These are phyloP conservation scores for Andricus grossulariae DNA, from an alignment of 1,140 invertebrate species.

Conservation along the genomic window DNA sequence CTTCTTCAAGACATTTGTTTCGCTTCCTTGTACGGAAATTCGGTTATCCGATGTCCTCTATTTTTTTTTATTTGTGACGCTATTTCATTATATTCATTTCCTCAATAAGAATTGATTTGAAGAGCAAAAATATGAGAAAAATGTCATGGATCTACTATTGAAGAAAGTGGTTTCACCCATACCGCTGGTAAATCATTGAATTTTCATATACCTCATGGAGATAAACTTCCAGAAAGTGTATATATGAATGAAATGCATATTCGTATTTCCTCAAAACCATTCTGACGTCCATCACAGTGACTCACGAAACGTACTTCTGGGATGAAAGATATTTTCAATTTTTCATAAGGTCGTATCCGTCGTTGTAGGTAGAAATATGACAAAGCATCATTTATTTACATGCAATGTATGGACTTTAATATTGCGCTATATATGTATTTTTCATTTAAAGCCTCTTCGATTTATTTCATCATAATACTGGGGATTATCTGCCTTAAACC, in stretches of 20 bases:
- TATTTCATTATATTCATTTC: no score
- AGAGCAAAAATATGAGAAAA: no score
- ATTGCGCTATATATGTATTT: neutral
- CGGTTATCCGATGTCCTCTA: no score
- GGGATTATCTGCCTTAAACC: neutral
- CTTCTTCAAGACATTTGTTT: no score
- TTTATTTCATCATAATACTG: neutral
- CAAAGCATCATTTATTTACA: neutral
- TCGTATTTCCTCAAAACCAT: neutral
- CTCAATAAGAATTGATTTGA: no score
- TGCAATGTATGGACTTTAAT: neutral
- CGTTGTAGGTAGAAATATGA: neutral
- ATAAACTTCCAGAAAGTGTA: neutral
- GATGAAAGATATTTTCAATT: conserved; percentile 10
- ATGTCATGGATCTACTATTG: no score
- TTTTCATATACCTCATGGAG: neutral
- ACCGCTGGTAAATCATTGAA: neutral
- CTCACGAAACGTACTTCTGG: neutral
- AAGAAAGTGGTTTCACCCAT: conserved; percentile 7
- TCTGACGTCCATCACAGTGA: neutral
- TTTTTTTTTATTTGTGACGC: no score
- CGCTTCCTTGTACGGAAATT: no score
- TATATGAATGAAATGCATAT: conserved; percentile 13
- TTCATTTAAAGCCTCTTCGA: neutral
- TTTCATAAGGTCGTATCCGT: neutral